phyloP scores from a whole-genome alignment of 2,797 vertebrate genomes.

The Siniperca scherzeri region DNA sequence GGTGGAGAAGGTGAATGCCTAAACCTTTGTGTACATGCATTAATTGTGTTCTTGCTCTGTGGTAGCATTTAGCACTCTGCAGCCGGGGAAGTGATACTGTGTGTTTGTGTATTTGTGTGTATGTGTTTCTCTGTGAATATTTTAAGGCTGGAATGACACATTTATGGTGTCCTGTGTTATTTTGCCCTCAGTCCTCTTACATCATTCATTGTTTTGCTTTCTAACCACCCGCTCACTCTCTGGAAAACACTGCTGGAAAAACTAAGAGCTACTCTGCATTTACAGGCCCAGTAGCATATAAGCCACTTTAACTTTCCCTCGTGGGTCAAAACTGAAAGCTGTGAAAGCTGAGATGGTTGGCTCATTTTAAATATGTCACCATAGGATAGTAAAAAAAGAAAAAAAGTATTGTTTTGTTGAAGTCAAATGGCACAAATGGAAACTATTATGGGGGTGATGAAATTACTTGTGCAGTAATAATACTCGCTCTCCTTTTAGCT shows the following conservation, averaged over 20 bases:
- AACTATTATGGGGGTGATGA: neutral
- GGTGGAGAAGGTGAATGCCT: neutral
- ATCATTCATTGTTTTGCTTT: conserved; percentile 73
- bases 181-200: conserved; percentile 59
- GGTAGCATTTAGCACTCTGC: neutral
- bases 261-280: neutral
- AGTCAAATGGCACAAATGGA: neutral
- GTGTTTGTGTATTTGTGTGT: neutral
- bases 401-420: neutral
- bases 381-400: neutral
- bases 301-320: conserved; percentile 10
- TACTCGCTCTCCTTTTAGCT: too few relatives aligned
- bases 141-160: conserved; percentile 53
- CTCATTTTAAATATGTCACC: conserved; percentile 15
- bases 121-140: conserved; percentile 18
- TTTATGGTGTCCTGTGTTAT: conserved; percentile 60
- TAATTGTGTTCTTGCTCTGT: neutral
- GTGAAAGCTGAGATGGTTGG: neutral
- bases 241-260: conserved; percentile 40
- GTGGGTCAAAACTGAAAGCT: neutral
- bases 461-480: neutral
- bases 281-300: neutral
- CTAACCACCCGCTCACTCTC: conserved; percentile 11
- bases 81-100: neutral
- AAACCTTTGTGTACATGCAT: neutral